Percentiles rank a stretch among this genome's conserved stretches.
Conservation (phyloP, 2,888 invertebrate species). For the Tromatobia lineatoria region DNA sequence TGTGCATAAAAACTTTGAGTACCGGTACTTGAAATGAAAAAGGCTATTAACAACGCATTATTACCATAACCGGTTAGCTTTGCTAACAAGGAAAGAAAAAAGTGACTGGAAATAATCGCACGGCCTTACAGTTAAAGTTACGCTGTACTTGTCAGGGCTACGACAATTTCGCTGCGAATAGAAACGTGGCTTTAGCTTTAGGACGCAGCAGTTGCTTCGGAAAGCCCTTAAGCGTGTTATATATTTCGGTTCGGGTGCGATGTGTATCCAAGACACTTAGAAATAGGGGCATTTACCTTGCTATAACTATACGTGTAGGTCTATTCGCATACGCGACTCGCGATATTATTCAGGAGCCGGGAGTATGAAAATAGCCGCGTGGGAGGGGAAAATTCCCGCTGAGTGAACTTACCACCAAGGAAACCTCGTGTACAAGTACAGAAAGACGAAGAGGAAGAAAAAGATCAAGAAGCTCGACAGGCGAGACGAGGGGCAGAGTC, state of each 20-base stretch:
- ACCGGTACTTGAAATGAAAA: too few species aligned
- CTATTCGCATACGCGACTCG: slow-evolving; percentile 33
- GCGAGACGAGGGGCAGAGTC: slow-evolving; percentile 30
- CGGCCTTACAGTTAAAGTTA: too few species aligned
- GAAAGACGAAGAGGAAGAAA: slow-evolving; percentile 45
- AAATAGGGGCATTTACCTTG: slow-evolving; percentile 19
- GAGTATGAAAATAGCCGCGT: slow-evolving; percentile 51
- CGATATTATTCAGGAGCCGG: slow-evolving; percentile 69
- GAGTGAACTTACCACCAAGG: slow-evolving; percentile 21
- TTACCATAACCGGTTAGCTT: too few species aligned
- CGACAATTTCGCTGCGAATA: background rate
- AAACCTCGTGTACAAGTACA: slow-evolving; percentile 2
- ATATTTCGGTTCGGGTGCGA: slow-evolving; percentile 21
- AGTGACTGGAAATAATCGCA: too few species aligned
- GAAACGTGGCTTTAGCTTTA: background rate
- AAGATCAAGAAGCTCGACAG: slow-evolving; percentile 52
- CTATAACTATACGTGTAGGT: slow-evolving; percentile 15
- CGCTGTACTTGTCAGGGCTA: too few species aligned
- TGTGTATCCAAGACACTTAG: slow-evolving; percentile 8
- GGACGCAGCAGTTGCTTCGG: background rate
- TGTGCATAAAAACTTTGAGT: too few species aligned
- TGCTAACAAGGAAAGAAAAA: too few species aligned
- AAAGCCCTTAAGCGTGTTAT: slow-evolving; percentile 29
- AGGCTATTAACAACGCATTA: too few species aligned
- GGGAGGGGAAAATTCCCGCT: slow-evolving; percentile 31